Conservation (phyloP, 2,888 invertebrate species). For the Lasius platythorax region DNA sequence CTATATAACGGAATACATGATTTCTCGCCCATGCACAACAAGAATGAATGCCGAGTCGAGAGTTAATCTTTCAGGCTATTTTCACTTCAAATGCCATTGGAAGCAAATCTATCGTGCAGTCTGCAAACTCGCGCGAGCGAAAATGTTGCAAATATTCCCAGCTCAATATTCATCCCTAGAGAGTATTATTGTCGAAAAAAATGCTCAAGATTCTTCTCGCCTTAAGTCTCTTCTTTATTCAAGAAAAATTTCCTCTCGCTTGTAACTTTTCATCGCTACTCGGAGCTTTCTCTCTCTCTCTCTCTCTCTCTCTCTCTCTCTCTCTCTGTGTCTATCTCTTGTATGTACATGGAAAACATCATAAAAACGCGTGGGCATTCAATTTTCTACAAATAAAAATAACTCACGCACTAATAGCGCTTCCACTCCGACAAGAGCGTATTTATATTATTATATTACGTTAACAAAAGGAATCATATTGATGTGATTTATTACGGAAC, state of each 20-base stretch:
- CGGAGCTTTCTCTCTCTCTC: not conserved
- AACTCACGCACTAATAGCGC: not conserved
- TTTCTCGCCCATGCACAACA: not conserved
- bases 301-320: not conserved
- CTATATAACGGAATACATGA: not conserved
- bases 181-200: slow-evolving; percentile 4
- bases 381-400: slow-evolving; percentile 29
- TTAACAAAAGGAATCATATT: not conserved
- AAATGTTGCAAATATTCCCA: not conserved
- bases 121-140: not conserved
- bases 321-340: not conserved
- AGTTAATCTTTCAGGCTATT: slow-evolving; percentile 1
- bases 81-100: not conserved
- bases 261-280: not conserved
- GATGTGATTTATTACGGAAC: not conserved
- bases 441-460: not conserved
- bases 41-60: not conserved
- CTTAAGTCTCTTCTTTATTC: slow-evolving; percentile 10
- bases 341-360: not conserved
- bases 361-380: slow-evolving; percentile 17
- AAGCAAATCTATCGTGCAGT: not conserved
- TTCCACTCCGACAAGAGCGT: not conserved
- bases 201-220: not conserved
- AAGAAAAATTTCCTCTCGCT: not conserved
- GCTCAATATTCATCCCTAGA: not conserved